A percentile compares a stretch with the other conserved stretches of the same genome.
These are phyloP conservation scores for Rafetus swinhoei DNA, from an alignment of 2,113 vertebrate species.

Conservation along the genomic window DNA sequence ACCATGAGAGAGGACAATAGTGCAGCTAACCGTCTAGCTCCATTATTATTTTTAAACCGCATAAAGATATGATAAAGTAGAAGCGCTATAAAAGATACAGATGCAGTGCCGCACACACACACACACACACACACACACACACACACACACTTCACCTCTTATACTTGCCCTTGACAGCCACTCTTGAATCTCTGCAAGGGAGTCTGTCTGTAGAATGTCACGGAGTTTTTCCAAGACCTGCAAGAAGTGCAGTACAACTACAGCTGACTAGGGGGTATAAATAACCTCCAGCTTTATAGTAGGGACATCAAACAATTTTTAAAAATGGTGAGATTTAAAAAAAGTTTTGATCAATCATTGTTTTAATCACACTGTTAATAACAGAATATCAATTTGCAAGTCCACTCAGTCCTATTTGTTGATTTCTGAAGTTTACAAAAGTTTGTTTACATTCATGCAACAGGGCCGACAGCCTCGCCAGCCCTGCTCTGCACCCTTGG, in stretches of 20 bases:
- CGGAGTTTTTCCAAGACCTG: conserved; percentile 71
- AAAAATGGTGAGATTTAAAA: no score
- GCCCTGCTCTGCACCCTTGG: no score
- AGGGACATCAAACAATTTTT: background rate
- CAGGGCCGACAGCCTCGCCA: no score
- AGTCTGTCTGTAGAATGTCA: conserved; percentile 69
- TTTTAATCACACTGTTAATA: no score
- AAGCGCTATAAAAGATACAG: no score
- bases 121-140: background rate
- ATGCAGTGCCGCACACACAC: no score
- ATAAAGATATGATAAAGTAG: no score
- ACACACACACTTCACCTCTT: conserved; percentile 44
- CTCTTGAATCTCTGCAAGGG: conserved; percentile 55
- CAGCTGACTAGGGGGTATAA: background rate
- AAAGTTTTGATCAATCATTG: no score
- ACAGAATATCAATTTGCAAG: no score
- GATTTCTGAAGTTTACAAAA: no score
- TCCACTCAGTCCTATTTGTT: no score
- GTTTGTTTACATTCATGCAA: no score
- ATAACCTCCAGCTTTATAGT: background rate
- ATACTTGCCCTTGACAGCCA: conserved; percentile 64
- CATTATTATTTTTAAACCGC: background rate
- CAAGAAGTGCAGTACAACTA: background rate
- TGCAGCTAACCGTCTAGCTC: background rate
- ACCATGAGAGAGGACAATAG: background rate